Base-by-base conservation (phyloP, 2,888 invertebrate genomes). In the Pandemis corylana region DNA sequence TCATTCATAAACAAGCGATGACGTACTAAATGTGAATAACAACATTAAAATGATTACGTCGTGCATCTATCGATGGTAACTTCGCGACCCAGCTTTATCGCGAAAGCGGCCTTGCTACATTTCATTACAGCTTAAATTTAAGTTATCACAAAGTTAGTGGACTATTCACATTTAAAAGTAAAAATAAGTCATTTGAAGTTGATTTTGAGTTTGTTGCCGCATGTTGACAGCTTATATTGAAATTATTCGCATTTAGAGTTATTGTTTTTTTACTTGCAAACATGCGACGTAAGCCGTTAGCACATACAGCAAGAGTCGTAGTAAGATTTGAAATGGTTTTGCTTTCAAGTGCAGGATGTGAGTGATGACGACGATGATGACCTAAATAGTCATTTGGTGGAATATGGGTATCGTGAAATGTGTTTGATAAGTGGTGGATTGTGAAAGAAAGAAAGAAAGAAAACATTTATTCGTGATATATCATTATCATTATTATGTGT, bases 21-120 rank as follows among this genome's bases (percentile, higher is more conserved):
- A 42, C 41, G 62, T 62, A 42, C 36, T 41, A 12, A 59, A 59
- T 28, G 59, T 12, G 59, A 59, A 59, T 59, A 59, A 59, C 28
- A 59, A 28, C 2, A 59, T 59, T 28, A 59, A 28, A 10, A 59
- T 36, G 59, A 28, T 59, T 20, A 59, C 59, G 59, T 59, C 28
- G 12, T 59, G 59, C 28, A 59, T 28, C 28, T 62, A 42, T 62
- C n/a, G 42, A n/a, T 62, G 42, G n/a, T 62, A 62, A 13, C 62
- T 42, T n/a, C 3, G 62, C 5, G 12, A 12, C 9, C 20, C 2
- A 12, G 28, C 28, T 12, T 9, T 59, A 7, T 59, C 10, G 59
- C 28, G 20, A 59, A 59, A 59, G 10, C 28, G 28, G 5, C 28
- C 59, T 59, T 28, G 59, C 12, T 59, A 4, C 12, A 20, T 12